Conservation (phyloP, 2,888 invertebrate species). For the Diadromus collaris region DNA sequence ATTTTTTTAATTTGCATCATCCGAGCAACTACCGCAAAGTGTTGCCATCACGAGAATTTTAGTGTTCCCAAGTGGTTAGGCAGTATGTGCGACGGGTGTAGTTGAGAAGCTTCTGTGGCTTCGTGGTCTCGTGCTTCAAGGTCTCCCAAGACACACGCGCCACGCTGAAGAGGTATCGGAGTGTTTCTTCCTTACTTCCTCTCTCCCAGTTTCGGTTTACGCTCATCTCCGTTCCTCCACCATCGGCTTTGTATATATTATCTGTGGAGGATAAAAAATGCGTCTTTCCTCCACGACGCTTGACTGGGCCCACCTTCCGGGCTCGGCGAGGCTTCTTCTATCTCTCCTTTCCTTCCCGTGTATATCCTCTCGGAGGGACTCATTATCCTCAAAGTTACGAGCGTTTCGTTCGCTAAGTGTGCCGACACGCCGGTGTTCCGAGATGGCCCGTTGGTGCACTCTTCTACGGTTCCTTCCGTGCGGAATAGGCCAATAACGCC, state of each 20-base stretch:
- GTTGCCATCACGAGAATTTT: conserved; percentile 10
- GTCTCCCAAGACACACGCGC: conserved; percentile 23
- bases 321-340: conserved; percentile 56
- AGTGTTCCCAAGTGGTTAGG: neutral
- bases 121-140: conserved; percentile 46
- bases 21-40: neutral
- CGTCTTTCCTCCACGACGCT: conserved; percentile 41
- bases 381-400: conserved; percentile 65
- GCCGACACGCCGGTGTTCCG: conserved; percentile 45
- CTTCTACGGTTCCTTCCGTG: conserved; percentile 40
- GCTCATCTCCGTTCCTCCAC: conserved; percentile 7
- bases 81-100: conserved; percentile 8
- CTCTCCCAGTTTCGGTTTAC: conserved; percentile 13
- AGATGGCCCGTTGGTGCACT: conserved; percentile 28
- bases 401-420: conserved; percentile 58
- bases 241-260: conserved; percentile 28
- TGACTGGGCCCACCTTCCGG: conserved; percentile 51
- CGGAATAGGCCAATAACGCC: conserved; percentile 39
- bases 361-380: conserved; percentile 49
- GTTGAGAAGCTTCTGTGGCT: conserved; percentile 46
- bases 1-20: neutral
- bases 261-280: conserved; percentile 5
- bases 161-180: conserved; percentile 33
- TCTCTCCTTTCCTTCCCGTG: conserved; percentile 39
- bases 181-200: conserved; percentile 48